phyloP scores from a whole-genome alignment of 2,797 vertebrate species.

The Tapera naevia region DNA sequence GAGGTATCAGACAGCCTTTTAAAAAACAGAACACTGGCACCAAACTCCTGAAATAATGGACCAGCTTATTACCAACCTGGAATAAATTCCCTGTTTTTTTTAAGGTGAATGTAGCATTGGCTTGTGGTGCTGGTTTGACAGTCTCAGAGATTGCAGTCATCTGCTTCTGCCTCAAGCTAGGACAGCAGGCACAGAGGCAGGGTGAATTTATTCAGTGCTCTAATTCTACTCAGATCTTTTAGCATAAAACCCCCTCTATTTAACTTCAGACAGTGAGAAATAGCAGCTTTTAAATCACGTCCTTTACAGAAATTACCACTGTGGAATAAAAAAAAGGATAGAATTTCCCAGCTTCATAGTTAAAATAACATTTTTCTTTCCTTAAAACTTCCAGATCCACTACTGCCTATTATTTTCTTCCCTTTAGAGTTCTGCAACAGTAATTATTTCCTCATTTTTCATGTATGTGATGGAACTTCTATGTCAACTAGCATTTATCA shows the following conservation, averaged over 20 bases:
- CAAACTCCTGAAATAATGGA: neutral
- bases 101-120: constrained; percentile 25
- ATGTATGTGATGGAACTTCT: neutral
- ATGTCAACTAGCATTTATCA: neutral
- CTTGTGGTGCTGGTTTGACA: constrained; percentile 1
- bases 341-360: neutral
- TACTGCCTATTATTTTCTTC: neutral
- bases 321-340: neutral
- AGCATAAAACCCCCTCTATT: neutral
- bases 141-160: neutral
- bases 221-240: constrained; percentile 37
- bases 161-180: constrained; percentile 30
- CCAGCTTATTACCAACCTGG: neutral
- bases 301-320: neutral
- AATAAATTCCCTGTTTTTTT: neutral
- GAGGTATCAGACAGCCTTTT: constrained; percentile 43
- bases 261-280: constrained; percentile 23
- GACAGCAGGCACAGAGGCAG: constrained; percentile 33
- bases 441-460: neutral
- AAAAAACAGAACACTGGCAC: neutral
- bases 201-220: constrained; percentile 22
- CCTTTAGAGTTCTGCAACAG: neutral
- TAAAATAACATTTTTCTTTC: constrained; percentile 23
- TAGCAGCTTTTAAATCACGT: constrained; percentile 16
- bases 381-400: neutral